Evolutionary conservation across 2,888 invertebrate genomes (phyloP), one percentile per base, ranked within the genome.

Genomic region (Meghimatium bilineatum): DNA sequence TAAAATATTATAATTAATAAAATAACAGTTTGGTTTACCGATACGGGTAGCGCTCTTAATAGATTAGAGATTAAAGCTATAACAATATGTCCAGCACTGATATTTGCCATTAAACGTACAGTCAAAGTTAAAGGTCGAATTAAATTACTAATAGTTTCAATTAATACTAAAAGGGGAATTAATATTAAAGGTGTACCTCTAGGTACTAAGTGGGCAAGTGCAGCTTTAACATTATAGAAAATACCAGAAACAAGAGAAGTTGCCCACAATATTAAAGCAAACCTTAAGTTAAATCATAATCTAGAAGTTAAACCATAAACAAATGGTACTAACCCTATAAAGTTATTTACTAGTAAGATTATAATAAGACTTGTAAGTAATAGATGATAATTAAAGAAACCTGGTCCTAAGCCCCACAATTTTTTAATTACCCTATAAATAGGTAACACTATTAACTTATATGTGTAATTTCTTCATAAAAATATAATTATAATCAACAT

Each of bases 91-190:
- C 96, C 96, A 0, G 96, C 96, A 94, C 96, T 96, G 95, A 96
- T 96, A 94, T 96, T 96, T n/a, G 96, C 96, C 10, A 95, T 95
- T 94, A 96, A 91, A 87, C 96, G 96, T 85, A 96, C 95, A 0
- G 95, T 95, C 94, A 96, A 93, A 5, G 96, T 96, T 92, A 95
- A 94, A 0, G 96, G 96, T 23, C 96, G 96, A 93, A 96, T 96
- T 88, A 96, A 89, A 94, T 96, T 96, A 90, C 96, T 96, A 94
- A 96, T 95, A 63, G 95, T 95, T 95, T 96, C 96, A 95, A 96
- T 96, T 93, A 95, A 92, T 14, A 96, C 96, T 95, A 96, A 96
- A 94, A 96, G 96, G 49, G 96, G 95, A 94, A 96, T 96, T 90
- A 96, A 89, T 89, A 95, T 89, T 12, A 90, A 85, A 0, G 96